Percentiles rank a stretch among this genome's conserved stretches.
Conservation (phyloP, 2,113 vertebrate genomes). For the Ceyx margarethae region DNA sequence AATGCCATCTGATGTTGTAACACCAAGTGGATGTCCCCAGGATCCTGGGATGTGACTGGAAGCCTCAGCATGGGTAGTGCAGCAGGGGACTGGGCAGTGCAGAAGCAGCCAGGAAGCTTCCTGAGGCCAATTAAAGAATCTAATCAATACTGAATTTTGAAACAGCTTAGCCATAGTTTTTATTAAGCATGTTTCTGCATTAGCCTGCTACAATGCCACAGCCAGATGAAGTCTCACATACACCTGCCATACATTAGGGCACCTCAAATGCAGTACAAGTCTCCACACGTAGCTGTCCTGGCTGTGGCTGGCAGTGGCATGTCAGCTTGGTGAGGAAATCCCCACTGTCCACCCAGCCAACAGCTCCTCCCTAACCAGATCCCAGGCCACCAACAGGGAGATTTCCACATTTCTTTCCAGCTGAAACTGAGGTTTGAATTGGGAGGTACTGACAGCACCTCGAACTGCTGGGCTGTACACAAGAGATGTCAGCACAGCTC, state of each 20-base stretch:
- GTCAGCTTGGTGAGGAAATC: rapidly evolving
- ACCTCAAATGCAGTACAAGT: rapidly evolving
- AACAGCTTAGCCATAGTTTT: background rate
- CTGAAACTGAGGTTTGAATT: background rate
- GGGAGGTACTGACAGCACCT: background rate
- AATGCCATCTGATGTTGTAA: background rate
- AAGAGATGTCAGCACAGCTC: rapidly evolving
- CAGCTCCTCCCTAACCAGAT: background rate
- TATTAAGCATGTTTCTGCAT: background rate
- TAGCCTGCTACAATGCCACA: background rate
- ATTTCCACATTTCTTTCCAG: background rate
- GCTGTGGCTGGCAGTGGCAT: rapidly evolving
- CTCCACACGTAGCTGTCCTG: rapidly evolving
- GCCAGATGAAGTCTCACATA: background rate
- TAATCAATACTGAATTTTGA: background rate
- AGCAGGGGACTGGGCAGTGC: background rate
- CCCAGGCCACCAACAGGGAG: rapidly evolving
- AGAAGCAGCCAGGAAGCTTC: background rate
- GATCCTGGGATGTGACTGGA: background rate
- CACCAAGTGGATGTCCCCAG: background rate
- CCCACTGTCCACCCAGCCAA: background rate
- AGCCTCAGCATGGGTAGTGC: background rate
- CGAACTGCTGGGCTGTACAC: background rate
- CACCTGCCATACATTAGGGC: background rate
- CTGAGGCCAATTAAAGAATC: background rate